Base-by-base conservation (phyloP, 2,797 vertebrate species). In the Malurus leucopterus region DNA sequence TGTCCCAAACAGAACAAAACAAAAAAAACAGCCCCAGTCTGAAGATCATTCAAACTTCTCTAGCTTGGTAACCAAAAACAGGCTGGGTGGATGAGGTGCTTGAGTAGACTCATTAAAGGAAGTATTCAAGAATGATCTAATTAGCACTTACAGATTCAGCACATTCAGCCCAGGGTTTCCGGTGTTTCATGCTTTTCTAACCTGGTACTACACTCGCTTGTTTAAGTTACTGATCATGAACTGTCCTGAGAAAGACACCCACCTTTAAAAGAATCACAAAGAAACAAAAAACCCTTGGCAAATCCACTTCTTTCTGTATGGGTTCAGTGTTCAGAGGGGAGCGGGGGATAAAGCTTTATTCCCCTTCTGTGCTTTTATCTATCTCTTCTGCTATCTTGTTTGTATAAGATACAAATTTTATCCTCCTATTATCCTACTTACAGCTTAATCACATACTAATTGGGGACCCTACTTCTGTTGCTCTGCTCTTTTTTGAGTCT, bases 111-210 rank as follows among this genome's bases (percentile, higher is more conserved):
- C 77, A 93, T 94, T 95, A 94, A 86, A 94, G 89, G 89, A 81
- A 94, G 82, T 78, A 90, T 89, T 91, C 68, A 76, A 93, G 96
- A 81, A 73, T 88, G 85, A 95, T 92, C 46, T 96, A 90, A 96
- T 96, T 96, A 94, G 58, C 54, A 55, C 49, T 15, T 93, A 67
- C 15, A 43, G 49, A 80, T 88, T 93, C 71, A 77, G 83, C 68
- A 44, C 50, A n/a, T 86, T 93, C 76, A 85, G 8, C 55, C 46
- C 53, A 46, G 72, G 9, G 21, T 50, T 86, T 61, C 77, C 55
- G 73, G 79, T 81, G 63, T 86, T 91, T 81, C 16, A 3, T 3
- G 29, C 47, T 53, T 72, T 78, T 54, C 77, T 90, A 55, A 24
- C 51, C 54, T 85, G 58, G 41, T 76, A 75, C 84, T 84, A 84